Conservation (phyloP, 2,113 vertebrate species). For the Lepus timidus region DNA sequence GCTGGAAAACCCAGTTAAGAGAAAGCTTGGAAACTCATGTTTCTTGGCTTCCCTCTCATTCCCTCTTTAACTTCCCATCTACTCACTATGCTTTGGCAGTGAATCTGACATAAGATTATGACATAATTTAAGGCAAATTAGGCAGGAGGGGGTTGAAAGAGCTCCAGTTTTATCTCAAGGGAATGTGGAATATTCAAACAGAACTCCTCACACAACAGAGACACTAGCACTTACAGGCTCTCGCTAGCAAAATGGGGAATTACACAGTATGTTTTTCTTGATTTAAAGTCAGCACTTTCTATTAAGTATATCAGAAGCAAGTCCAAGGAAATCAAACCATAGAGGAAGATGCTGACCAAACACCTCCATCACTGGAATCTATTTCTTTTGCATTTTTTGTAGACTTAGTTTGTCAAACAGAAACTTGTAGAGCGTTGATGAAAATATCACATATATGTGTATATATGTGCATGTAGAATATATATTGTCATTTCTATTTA, state of each 20-base stretch:
- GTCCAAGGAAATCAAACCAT: constrained; percentile 10
- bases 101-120: constrained; percentile 48
- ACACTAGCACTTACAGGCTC: constrained; percentile 54
- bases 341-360: background rate
- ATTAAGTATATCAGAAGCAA: background rate
- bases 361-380: background rate
- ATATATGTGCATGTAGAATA: background rate
- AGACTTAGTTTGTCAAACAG: background rate
- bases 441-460: too few species aligned
- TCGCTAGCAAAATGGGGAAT: background rate
- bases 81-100: background rate
- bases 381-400: background rate
- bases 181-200: background rate
- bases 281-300: background rate
- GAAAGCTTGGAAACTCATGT: background rate
- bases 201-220: background rate
- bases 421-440: too few species aligned
- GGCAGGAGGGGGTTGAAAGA: constrained; percentile 33
- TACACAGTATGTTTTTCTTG: background rate
- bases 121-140: constrained; percentile 53
- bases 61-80: background rate
- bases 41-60: constrained; percentile 6
- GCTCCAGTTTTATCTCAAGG: constrained; percentile 46
- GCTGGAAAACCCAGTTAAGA: background rate
- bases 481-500: background rate